phyloP scores from a whole-genome alignment of 2,888 invertebrate species.

The Phalangium opilio region DNA sequence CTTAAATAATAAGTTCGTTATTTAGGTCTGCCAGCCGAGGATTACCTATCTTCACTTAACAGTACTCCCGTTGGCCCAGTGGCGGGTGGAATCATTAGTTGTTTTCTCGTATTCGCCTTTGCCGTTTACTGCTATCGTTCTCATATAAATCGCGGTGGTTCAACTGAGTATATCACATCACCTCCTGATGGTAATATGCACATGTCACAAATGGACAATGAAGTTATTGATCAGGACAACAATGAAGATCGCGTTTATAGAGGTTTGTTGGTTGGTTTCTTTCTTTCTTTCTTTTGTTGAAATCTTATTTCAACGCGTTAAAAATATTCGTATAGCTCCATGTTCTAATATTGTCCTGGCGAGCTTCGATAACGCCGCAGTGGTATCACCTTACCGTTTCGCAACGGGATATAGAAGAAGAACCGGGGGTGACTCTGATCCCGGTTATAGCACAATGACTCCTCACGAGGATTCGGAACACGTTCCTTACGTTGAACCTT shows the following conservation, averaged over 20 bases:
- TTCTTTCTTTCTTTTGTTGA: background rate
- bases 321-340: background rate
- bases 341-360: slow-evolving; percentile 15
- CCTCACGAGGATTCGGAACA: slow-evolving; percentile 70
- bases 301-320: background rate
- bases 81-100: slow-evolving; percentile 65
- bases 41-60: slow-evolving; percentile 12
- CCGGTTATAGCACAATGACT: slow-evolving; percentile 88
- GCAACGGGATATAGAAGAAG: slow-evolving; percentile 58
- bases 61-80: slow-evolving; percentile 64
- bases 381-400: slow-evolving; percentile 73
- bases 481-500: slow-evolving; percentile 21
- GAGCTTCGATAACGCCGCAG: slow-evolving; percentile 43
- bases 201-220: slow-evolving; percentile 33
- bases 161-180: slow-evolving; percentile 29
- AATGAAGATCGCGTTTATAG: slow-evolving; percentile 25
- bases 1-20: slow-evolving; percentile 1
- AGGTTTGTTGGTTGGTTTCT: slow-evolving; percentile 2
- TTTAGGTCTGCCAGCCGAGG: slow-evolving; percentile 16
- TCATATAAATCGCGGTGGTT: slow-evolving; percentile 28
- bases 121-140: slow-evolving; percentile 69
- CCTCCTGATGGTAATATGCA: slow-evolving; percentile 30
- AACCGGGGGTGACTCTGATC: slow-evolving; percentile 69
- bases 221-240: slow-evolving; percentile 30
- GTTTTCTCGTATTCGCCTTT: slow-evolving; percentile 61